A percentile compares a stretch with the other conserved stretches of the same genome.
Evolutionary conservation across 30 jellyfish, hydroid and myxozoan species (phyloP).

Genomic region (Hydractinia symbiolongicarpus): DNA sequence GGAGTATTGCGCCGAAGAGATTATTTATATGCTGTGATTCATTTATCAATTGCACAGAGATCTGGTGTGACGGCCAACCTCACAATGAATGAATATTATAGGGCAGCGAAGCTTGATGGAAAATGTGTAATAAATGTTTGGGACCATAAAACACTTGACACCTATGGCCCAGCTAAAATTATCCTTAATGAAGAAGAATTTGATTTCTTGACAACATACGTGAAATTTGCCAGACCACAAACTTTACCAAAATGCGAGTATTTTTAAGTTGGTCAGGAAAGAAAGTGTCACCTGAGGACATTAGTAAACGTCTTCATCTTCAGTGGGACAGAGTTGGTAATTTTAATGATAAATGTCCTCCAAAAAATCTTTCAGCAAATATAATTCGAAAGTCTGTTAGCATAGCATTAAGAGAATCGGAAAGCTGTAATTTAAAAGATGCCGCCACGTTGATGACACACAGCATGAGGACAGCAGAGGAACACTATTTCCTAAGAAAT

Average conservation of each 20-base stretch:
- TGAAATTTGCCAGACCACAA: slow-evolving; percentile 16
- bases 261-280: slow-evolving; percentile 21
- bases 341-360: not conserved
- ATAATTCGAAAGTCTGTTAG: slow-evolving; percentile 12
- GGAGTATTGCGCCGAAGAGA: slow-evolving; percentile 8
- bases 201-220: slow-evolving; percentile 1
- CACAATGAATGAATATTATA: slow-evolving; percentile 3
- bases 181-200: not conserved
- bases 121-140: not conserved
- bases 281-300: slow-evolving; percentile 6
- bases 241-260: slow-evolving; percentile 3
- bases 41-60: slow-evolving; percentile 7
- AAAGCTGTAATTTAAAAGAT: slow-evolving; percentile 3
- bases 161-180: slow-evolving; percentile 11
- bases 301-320: slow-evolving; percentile 13
- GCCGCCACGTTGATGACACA: slow-evolving; percentile 9
- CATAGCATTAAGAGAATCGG: not conserved
- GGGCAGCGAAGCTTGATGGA: not conserved
- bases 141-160: slow-evolving; percentile 18
- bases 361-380: slow-evolving; percentile 23
- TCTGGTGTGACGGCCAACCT: slow-evolving; percentile 7
- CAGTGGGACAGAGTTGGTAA: slow-evolving; percentile 12
- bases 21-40: not conserved
- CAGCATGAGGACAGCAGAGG: slow-evolving; percentile 22
- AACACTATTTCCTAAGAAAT: slow-evolving; percentile 4